phyloP scores from a whole-genome alignment of 2,113 vertebrate species.

The Camelus dromedarius region DNA sequence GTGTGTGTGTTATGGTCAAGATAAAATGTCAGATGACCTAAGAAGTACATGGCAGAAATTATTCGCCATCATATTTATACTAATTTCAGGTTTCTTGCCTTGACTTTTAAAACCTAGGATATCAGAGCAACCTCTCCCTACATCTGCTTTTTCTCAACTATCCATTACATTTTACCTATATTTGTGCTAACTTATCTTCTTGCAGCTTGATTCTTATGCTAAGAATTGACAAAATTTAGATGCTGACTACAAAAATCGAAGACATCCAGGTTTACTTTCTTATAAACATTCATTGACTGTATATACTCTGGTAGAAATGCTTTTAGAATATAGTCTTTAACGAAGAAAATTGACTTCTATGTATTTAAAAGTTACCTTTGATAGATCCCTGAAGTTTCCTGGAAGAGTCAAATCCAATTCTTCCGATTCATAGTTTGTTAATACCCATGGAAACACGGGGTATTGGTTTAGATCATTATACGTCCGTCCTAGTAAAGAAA shows the following conservation, averaged over 20 bases:
- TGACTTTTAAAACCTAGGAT: background rate
- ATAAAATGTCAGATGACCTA: background rate
- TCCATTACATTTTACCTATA: background rate
- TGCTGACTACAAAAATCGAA: background rate
- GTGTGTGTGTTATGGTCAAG: background rate
- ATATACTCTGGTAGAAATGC: background rate
- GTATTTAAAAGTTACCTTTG: slow-evolving; percentile 92
- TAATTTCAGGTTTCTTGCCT: background rate
- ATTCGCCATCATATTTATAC: background rate
- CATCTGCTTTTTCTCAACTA: background rate
- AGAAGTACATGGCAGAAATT: background rate
- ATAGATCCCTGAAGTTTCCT: slow-evolving; percentile 98
- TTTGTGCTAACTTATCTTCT: background rate
- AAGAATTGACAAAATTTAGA: background rate
- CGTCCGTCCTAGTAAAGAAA: slow-evolving; percentile 92
- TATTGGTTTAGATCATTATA: slow-evolving; percentile 99
- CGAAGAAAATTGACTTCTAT: background rate
- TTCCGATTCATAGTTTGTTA: slow-evolving; percentile 98
- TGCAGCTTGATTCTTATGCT: background rate
- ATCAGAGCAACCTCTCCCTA: background rate
- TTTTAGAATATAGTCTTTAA: background rate
- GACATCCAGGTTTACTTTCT: background rate
- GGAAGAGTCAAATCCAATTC: slow-evolving; percentile 97
- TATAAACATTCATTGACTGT: background rate
- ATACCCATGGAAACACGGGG: slow-evolving; percentile 98